Evolutionary conservation across 1,140 invertebrate species (phyloP), one percentile per base, ranked within the genome.

Genomic region (Aphelenchoides avenae): DNA sequence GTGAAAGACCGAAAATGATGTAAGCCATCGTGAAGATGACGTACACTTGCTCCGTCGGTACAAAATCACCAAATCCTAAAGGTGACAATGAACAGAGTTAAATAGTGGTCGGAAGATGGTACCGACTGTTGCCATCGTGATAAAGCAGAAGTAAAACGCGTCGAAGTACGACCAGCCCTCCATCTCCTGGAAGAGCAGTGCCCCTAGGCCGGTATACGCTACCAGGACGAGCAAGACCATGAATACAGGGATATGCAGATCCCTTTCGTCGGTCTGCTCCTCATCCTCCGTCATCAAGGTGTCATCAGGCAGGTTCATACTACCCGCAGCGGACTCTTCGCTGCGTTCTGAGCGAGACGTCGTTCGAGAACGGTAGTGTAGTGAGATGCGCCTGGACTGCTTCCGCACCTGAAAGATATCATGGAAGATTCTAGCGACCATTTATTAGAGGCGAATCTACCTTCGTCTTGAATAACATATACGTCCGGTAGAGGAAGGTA

Each of bases 51-150:
- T 72, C 64, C 13, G 73, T 73, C 2, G 73, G 73, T 2, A 77
- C 75, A 37, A 76, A 69, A 48, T 75, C 73, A 20, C 73, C 73
- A 41, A 75, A 75, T 13, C 75, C 67, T 71, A 26, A 22, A 62
- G 13, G 41, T 20, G 30, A 62, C 34, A 29, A n/a, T 3, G 5
- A 52, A 53, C n/a, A 9, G 13, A 1, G 24, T 40, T 26, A 11
- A 22, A 36, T 22, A 18, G 26, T n/a, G n/a, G n/a, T 7, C 29
- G 27, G 24, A 29, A 26, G 27, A 20, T 15, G 26, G 37, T 27
- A 73, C 70, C 73, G 30, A 75, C 65, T 30, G 73, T 75, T 43
- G 73, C 75, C 75, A 77, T 75, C 47, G 73, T 77, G 41, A 75
- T 77, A 51, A 75, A 75, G 47, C 73, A 75, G 43, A 76, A 76